Conservation (phyloP, 2,888 invertebrate species). For the Gortyna flavago region DNA sequence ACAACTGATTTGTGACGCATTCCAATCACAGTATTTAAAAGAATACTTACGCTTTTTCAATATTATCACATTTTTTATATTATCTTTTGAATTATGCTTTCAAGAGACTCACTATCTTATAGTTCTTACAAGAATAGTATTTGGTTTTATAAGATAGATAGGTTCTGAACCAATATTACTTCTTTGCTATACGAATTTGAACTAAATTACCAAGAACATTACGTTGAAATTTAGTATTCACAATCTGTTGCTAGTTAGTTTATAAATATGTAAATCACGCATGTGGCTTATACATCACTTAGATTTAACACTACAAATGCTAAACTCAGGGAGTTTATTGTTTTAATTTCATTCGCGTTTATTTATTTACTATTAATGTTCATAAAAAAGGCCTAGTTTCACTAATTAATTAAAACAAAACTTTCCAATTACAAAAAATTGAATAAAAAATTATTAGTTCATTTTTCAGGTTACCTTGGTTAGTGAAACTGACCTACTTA, state of each 20-base stretch:
- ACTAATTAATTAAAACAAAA: conserved; percentile 34
- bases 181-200: conserved; percentile 62
- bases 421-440: conserved; percentile 37
- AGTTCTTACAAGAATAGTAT: conserved; percentile 61
- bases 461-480: conserved; percentile 28
- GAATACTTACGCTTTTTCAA: conserved; percentile 77
- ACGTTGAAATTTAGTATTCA: conserved; percentile 55
- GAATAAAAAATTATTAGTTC: conserved; percentile 10
- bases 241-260: conserved; percentile 59
- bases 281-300: conserved; percentile 75
- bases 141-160: conserved; percentile 49
- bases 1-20: conserved; percentile 80
- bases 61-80: conserved; percentile 69
- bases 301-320: conserved; percentile 46
- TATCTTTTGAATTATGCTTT: conserved; percentile 73
- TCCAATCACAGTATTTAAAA: conserved; percentile 86
- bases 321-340: conserved; percentile 53
- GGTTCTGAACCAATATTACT: conserved; percentile 58
- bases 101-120: conserved; percentile 64
- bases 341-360: conserved; percentile 60
- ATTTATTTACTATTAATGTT: conserved; percentile 62
- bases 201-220: conserved; percentile 58
- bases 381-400: conserved; percentile 49
- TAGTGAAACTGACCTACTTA: conserved; percentile 44
- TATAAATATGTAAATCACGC: conserved; percentile 69